Conservation (phyloP, 2,888 invertebrate species). For the Metalampra italica region DNA sequence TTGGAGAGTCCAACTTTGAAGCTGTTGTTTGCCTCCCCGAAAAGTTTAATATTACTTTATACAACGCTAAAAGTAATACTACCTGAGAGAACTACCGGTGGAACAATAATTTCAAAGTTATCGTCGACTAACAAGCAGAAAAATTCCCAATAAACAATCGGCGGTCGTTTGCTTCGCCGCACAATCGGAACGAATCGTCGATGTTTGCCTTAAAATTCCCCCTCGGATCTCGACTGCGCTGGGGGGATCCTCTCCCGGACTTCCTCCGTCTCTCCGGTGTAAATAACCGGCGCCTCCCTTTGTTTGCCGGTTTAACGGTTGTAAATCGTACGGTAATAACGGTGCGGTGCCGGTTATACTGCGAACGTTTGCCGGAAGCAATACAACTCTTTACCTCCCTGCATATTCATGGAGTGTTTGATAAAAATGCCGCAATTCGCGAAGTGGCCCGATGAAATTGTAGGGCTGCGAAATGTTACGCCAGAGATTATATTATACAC, state of each 20-base stretch:
- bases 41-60: constrained; percentile 1
- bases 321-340: constrained; percentile 60
- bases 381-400: constrained; percentile 41
- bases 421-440: constrained; percentile 35
- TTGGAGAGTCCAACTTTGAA: constrained; percentile 2
- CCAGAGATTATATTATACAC: not conserved
- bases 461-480: constrained; percentile 1
- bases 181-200: constrained; percentile 32
- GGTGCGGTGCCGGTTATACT: constrained; percentile 17
- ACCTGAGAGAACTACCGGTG: not conserved
- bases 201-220: constrained; percentile 39
- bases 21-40: not conserved
- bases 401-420: constrained; percentile 43
- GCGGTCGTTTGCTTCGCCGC: constrained; percentile 21
- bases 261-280: constrained; percentile 40
- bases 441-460: constrained; percentile 14
- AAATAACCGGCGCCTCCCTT: constrained; percentile 47
- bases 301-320: constrained; percentile 52
- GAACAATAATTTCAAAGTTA: not conserved
- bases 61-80: not conserved
- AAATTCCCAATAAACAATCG: constrained; percentile 28
- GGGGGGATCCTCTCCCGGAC: constrained; percentile 34
- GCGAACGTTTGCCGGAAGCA: constrained; percentile 36
- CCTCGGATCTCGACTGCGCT: constrained; percentile 21
- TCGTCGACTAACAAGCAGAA: not conserved